Evolutionary conservation across 2,888 invertebrate species (phyloP), one percentile per base, ranked within the genome.

Genomic region (Athalia circularis): DNA sequence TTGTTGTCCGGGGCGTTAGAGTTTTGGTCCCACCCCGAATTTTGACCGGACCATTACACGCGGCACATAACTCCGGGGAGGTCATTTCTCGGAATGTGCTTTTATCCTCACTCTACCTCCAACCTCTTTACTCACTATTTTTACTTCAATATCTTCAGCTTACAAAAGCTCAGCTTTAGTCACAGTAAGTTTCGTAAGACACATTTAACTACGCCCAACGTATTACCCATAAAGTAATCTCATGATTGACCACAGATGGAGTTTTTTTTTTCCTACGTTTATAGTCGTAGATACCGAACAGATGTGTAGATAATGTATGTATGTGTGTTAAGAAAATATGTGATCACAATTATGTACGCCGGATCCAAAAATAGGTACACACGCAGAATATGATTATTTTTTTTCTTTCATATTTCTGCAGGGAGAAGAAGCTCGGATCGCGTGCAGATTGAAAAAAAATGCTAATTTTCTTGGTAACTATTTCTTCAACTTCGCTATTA

Each of bases 181-280:
- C 29, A 29, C 61, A 4, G 8, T 54, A 50, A 29, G 68, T 48
- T 54, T 29, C 6, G 67, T 57, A 57, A n/a, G 59, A 47, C 9
- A n/a, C 13, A 52, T 72, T 29, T 45, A 54, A 50, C 43, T 43
- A 70, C 48, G 15, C 50, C 54, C n/a, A n/a, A 43, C 29, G 29
- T 29, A 29, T 29, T 2, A 29, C 29, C 43, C 70, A 57, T 54
- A 70, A 70, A 57, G 45, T 13, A 11, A 9, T 59, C 29, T 29
- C 2, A 29, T 72, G 72, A 72, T 72, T 72, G 47, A 50, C 11
- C 47, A 43, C 72, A 72, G 72, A 57, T 72, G 72, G 57, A 59
- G 57, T 59, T 59, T 59, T 45, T 47, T 59, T 57, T 13, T 52
- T 54, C 15, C 13, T 48, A 48, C 11, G 29, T 11, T 13, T n/a